These are phyloP conservation scores for Melanargia galathea DNA, from an alignment of 2,888 invertebrate genomes.

Conservation along the genomic window DNA sequence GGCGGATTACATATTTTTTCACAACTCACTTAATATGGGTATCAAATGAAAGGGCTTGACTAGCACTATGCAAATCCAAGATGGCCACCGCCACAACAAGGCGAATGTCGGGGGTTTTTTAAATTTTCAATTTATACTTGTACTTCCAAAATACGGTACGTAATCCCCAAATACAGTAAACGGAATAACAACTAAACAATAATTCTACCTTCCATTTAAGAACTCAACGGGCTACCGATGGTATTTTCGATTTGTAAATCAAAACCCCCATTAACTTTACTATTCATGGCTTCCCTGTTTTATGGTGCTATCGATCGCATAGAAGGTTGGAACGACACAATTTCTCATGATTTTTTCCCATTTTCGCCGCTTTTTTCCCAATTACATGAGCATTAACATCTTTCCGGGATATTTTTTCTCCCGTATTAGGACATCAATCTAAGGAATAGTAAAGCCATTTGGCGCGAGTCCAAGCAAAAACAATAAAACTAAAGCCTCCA, in stretches of 20 bases:
- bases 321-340: slow-evolving; percentile 26
- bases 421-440: slow-evolving; percentile 66
- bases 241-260: slow-evolving; percentile 28
- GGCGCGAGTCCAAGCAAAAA: slow-evolving; percentile 65
- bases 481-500: slow-evolving; percentile 57
- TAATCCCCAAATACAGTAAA: too few species aligned
- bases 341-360: slow-evolving; percentile 28
- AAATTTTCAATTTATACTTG: too few species aligned
- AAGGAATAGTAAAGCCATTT: slow-evolving; percentile 65
- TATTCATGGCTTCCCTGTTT: slow-evolving; percentile 9
- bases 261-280: slow-evolving; percentile 20
- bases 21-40: too few species aligned
- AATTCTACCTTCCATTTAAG: not conserved
- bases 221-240: not conserved
- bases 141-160: too few species aligned
- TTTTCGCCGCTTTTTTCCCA: slow-evolving; percentile 39
- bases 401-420: slow-evolving; percentile 53
- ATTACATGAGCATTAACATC: slow-evolving; percentile 56
- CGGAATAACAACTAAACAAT: not conserved
- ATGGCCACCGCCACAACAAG: too few species aligned
- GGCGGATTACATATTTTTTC: too few species aligned
- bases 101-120: too few species aligned
- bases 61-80: too few species aligned
- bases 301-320: slow-evolving; percentile 5
- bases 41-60: too few species aligned